A percentile compares a stretch with the other conserved stretches of the same genome.
Evolutionary conservation across 1,140 invertebrate species (phyloP).

Genomic region (Magallana gigas): DNA sequence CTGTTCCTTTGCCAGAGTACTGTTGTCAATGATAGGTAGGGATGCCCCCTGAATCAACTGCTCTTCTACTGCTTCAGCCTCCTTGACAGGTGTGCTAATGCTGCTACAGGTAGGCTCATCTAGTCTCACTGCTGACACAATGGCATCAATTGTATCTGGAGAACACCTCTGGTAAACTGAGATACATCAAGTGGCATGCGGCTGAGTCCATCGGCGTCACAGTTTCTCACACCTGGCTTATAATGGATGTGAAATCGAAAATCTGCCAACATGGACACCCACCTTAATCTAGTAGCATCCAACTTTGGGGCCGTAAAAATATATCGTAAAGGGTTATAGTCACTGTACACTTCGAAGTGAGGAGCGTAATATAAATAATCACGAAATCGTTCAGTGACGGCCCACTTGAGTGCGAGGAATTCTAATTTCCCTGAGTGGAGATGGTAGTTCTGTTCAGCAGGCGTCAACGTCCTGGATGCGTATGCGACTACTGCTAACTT

Average conservation of each 20-base stretch:
- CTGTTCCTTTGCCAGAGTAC: constrained; percentile 21
- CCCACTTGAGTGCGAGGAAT: constrained; percentile 49
- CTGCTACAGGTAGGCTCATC: neutral
- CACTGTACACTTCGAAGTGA: constrained; percentile 41
- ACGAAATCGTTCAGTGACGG: constrained; percentile 45
- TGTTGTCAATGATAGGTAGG: too few relatives aligned
- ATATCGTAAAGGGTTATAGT: too few relatives aligned
- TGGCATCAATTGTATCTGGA: neutral
- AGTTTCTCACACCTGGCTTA: constrained; percentile 45
- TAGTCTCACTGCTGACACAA: neutral
- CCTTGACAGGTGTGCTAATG: neutral
- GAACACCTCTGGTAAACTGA: neutral
- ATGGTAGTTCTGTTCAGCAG: constrained; percentile 59
- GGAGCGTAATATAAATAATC: constrained; percentile 56
- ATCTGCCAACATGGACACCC: constrained; percentile 45
- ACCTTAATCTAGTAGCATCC: too few relatives aligned
- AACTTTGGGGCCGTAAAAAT: too few relatives aligned
- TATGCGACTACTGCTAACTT: constrained; percentile 12
- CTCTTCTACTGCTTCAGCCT: constrained; percentile 39
- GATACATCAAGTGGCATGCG: constrained; percentile 44
- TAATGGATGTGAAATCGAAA: constrained; percentile 52
- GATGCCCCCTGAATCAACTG: neutral
- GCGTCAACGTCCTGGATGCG: constrained; percentile 53
- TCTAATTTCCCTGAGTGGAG: constrained; percentile 60
- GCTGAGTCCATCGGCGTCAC: constrained; percentile 49